phyloP scores from a whole-genome alignment of 2,113 vertebrate species.

The Saccopteryx leptura region DNA sequence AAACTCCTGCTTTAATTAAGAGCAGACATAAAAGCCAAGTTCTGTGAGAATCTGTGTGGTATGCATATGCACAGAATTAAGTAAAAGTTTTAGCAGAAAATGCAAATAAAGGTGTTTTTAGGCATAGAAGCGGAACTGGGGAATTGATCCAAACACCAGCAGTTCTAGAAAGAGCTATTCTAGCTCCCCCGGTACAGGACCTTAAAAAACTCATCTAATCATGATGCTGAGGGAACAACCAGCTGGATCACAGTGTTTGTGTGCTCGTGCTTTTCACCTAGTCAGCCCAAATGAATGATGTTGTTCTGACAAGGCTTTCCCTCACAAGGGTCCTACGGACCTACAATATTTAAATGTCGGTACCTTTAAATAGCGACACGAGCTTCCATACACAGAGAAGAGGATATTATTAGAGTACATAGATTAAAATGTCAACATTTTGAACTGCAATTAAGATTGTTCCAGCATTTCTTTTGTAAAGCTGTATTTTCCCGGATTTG shows the following conservation, averaged over 20 bases:
- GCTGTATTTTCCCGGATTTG: constrained; percentile 70
- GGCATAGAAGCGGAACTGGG: constrained; percentile 36
- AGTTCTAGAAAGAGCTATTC: constrained; percentile 51
- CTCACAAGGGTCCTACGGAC: constrained; percentile 71
- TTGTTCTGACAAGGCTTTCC: constrained; percentile 66
- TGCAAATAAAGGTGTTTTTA: constrained; percentile 65
- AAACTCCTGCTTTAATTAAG: constrained; percentile 57
- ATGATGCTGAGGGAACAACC: constrained; percentile 48
- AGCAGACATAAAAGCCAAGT: constrained; percentile 54
- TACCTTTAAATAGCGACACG: constrained; percentile 68
- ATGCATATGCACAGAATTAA: constrained; percentile 33
- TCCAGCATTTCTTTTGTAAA: constrained; percentile 71
- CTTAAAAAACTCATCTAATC: constrained; percentile 64
- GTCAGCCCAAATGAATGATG: constrained; percentile 64
- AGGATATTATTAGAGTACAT: constrained; percentile 67
- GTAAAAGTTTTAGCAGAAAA: constrained; percentile 59
- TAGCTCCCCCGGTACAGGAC: neutral
- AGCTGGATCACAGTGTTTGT: constrained; percentile 48
- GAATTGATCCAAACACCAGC: constrained; percentile 53
- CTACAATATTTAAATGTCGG: constrained; percentile 57
- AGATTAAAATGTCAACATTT: constrained; percentile 75
- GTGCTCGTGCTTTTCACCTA: constrained; percentile 60
- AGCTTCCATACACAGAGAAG: constrained; percentile 69
- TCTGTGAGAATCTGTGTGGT: constrained; percentile 9
- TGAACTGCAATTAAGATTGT: constrained; percentile 71